Percentiles rank a stretch among this genome's conserved stretches.
These are phyloP conservation scores for Sinocyclocheilus grahami DNA, from an alignment of 2,113 vertebrate species.

Conservation along the genomic window DNA sequence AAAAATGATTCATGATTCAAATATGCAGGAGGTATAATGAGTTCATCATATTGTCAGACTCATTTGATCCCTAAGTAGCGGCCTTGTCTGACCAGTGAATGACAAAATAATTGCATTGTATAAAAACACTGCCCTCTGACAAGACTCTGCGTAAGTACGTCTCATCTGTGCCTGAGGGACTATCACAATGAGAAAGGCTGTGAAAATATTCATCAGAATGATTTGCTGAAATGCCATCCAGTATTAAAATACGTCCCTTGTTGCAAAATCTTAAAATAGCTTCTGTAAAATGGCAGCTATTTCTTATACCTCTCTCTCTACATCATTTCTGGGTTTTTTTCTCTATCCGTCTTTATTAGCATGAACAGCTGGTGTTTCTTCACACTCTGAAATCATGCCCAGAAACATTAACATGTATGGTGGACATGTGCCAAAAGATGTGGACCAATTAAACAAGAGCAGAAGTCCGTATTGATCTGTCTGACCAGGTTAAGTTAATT, in stretches of 20 bases:
- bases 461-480: slow-evolving; percentile 31
- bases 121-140: slow-evolving; percentile 28
- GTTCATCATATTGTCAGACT: slow-evolving; percentile 24
- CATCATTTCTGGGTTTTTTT: background rate
- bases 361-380: slow-evolving; percentile 49
- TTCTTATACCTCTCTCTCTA: background rate
- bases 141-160: slow-evolving; percentile 51
- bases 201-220: slow-evolving; percentile 60
- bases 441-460: slow-evolving; percentile 40
- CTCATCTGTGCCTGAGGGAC: slow-evolving; percentile 40
- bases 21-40: slow-evolving; percentile 10
- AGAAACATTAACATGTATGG: slow-evolving; percentile 38
- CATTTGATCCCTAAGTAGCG: slow-evolving; percentile 22
- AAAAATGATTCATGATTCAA: slow-evolving; percentile 15
- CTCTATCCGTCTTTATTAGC: slow-evolving; percentile 46
- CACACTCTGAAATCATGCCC: slow-evolving; percentile 36
- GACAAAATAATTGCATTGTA: slow-evolving; percentile 15
- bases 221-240: slow-evolving; percentile 59
- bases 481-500: slow-evolving; percentile 39
- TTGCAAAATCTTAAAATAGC: slow-evolving; percentile 49
- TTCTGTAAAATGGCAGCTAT: slow-evolving; percentile 42
- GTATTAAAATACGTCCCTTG: slow-evolving; percentile 51
- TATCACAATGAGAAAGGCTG: slow-evolving; percentile 40
- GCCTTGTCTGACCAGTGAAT: slow-evolving; percentile 14
- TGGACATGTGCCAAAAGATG: slow-evolving; percentile 46